Base-by-base conservation (phyloP, 2,113 vertebrate species). In the Mirounga angustirostris region DNA sequence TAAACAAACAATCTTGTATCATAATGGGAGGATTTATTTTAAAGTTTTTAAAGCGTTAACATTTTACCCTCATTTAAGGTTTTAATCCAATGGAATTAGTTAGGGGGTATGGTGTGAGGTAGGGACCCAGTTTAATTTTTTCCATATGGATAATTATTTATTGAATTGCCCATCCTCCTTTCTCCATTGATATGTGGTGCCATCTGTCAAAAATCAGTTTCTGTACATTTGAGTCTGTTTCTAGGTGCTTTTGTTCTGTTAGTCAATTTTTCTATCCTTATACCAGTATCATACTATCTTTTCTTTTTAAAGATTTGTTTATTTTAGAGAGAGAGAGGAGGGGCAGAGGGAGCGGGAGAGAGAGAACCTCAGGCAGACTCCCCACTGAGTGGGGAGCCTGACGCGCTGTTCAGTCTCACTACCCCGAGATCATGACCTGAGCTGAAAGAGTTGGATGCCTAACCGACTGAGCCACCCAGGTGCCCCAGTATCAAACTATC, bases 81-180 rank as follows among this genome's bases (percentile, higher is more conserved):
- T 91, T 93, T 91, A 85, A 90, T 74, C 24, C 14, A 36, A 30
- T 89, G 63, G 71, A 85, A 91, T 59, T 56, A 33, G 63, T 91
- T 56, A 59, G 61, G 84, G 15, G 33, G 6, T 73, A 9, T 91
- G 56, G 30, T 61, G 24, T 84, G 78, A 89, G 50, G 33, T 58
- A 63, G 43, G 71, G 36, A 59, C 61, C 63, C 26, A 78, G 12
- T 91, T 83, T 89, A 59, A 30, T 36, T 65, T 91, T 76, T 89
- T 43, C 85, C 24, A 63, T n/a, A 24, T 84, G 7, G 5, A 22
- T 52, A 50, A 79, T 40, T 22, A 7, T 28, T 74, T 69, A 11
- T 10, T 46, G 50, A 73, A 13, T 56, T 56, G 50, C 8, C 33
- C 24, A 13, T 69, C 50, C 26, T 69, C 50, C 26, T 84, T 40